A percentile compares a stretch with the other conserved stretches of the same genome.
Evolutionary conservation across 2,797 vertebrate species (phyloP).

Genomic region (Tympanoctomys barrerae): DNA sequence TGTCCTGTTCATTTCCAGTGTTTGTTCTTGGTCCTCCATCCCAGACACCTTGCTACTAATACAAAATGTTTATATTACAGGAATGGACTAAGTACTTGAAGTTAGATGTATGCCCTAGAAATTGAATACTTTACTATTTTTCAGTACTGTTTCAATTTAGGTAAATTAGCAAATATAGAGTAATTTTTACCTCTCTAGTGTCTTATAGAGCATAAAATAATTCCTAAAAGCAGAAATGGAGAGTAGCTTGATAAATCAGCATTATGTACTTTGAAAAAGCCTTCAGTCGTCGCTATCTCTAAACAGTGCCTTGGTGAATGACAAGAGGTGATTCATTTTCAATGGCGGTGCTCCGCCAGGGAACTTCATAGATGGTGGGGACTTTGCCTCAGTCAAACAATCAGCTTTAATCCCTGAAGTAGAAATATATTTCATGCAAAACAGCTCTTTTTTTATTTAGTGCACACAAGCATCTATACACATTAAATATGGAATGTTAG

Average conservation of each 20-base stretch:
- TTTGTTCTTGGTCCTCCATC: background rate
- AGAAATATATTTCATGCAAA: conserved; percentile 13
- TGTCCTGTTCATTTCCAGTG: background rate
- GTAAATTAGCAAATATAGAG: conserved; percentile 6
- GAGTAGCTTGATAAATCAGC: background rate
- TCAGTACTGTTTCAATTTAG: background rate
- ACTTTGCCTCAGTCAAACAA: background rate
- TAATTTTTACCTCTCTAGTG: background rate
- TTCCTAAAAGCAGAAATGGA: background rate
- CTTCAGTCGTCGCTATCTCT: background rate
- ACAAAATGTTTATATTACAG: background rate
- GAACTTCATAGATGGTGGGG: background rate
- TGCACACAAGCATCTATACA: background rate
- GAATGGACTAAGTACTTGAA: background rate
- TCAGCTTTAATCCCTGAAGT: conserved; percentile 20
- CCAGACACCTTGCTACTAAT: background rate
- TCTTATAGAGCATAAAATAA: conserved; percentile 11
- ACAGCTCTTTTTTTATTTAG: background rate
- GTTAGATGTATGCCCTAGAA: background rate
- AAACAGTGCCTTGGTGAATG: background rate
- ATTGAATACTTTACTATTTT: conserved; percentile 10
- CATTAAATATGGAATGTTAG: conserved; percentile 5
- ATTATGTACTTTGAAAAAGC: conserved; percentile 33
- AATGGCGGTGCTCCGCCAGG: background rate
- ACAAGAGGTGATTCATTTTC: background rate